Evolutionary conservation across 2,797 vertebrate genomes (phyloP).

Genomic region (Harpagifer antarcticus): DNA sequence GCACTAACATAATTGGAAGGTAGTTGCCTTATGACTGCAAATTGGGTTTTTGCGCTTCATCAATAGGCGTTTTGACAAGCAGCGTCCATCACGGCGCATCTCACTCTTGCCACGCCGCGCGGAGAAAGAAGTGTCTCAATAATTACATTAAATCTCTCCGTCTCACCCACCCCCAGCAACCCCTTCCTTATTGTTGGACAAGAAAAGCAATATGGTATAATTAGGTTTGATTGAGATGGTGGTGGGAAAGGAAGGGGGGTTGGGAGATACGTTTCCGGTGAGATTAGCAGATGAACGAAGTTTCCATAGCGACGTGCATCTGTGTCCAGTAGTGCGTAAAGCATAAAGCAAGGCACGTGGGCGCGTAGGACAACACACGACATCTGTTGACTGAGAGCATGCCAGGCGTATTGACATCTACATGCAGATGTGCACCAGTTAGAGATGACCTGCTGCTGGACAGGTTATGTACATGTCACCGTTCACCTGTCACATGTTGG

Average conservation of each 20-base stretch:
- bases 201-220: conserved; percentile 98
- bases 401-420: conserved; percentile 87
- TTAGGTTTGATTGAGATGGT: conserved; percentile 94
- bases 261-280: conserved; percentile 89
- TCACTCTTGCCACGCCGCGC: conserved; percentile 85
- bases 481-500: conserved; percentile 70
- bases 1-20: conserved; percentile 90
- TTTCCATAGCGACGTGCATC: conserved; percentile 94
- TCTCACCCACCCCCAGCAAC: conserved; percentile 82
- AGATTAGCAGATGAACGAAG: conserved; percentile 94
- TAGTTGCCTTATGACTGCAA: conserved; percentile 93
- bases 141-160: conserved; percentile 90
- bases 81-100: conserved; percentile 90
- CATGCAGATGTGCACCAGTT: conserved; percentile 86
- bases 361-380: conserved; percentile 88
- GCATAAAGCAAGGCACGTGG: conserved; percentile 86
- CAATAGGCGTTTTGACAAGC: conserved; percentile 96
- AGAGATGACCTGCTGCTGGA: conserved; percentile 86
- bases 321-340: conserved; percentile 90
- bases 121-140: conserved; percentile 93
- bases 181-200: conserved; percentile 94
- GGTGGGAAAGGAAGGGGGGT: conserved; percentile 20
- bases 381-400: conserved; percentile 91
- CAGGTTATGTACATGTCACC: conserved; percentile 54
- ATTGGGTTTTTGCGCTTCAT: conserved; percentile 93